Base-by-base conservation (phyloP, 2,888 invertebrate species). In the Caenorhabditis sp. region DNA sequence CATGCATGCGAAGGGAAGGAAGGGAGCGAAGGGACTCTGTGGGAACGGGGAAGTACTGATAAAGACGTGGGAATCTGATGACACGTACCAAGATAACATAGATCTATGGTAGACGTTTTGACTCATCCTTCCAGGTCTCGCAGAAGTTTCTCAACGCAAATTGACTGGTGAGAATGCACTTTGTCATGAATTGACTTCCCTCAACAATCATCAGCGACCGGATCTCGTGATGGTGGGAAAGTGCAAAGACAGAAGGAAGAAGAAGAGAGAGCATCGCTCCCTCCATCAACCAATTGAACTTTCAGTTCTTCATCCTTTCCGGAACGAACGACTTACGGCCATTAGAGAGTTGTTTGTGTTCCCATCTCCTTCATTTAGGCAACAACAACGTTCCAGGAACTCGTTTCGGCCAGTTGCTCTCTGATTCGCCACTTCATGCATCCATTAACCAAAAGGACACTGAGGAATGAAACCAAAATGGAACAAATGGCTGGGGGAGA, bases 371-470 rank as follows among this genome's bases (percentile, higher is more conserved):
- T 47, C 47, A 18, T 47, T 47, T 11, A 18, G 47, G n/a, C n/a
- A n/a, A 20, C 2, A 47, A 47, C 18, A 40, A 40, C n/a, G 47
- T 47, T 47, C 47, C 20, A 11, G 11, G 47, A 47, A 47, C 18
- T 18, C n/a, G 13, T 9, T 47, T 32, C 32, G 32, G 9, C 32
- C 9, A 47, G 2, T 20, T 3, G 47, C 18, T 47, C 47, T 47
- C 47, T 47, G 47, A 47, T 47, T 47, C 47, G 9, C 2, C 40
- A 13, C n/a, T n/a, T n/a, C n/a, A n/a, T n/a, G n/a, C n/a, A 13
- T 32, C 32, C 32, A 32, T 32, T 40, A 40, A 9, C 9, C 6
- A 15, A 67, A 51, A 64, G 51, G 20, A 35, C 51, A 64, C 15
- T 1, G 28, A 32, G 26, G 15, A 51, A 32, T 13, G 18, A 22